Evolutionary conservation across 1,140 invertebrate species (phyloP).

Genomic region (Zaprionus lachaisei): DNA sequence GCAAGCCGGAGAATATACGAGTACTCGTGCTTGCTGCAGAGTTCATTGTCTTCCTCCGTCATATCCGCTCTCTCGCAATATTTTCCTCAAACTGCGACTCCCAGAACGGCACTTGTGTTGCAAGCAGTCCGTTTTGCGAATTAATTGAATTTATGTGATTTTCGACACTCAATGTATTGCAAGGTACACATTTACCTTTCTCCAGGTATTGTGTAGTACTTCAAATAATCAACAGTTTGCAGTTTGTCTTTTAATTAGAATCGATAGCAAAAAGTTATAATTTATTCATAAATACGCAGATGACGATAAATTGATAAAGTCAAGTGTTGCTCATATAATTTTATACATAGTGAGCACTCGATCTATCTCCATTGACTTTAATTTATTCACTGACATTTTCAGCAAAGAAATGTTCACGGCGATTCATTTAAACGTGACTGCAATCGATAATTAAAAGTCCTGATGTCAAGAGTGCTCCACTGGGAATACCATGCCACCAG

Average conservation of each 20-base stretch:
- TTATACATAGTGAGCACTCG: neutral
- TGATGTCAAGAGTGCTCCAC: neutral
- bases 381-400: neutral
- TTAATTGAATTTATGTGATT: constrained; percentile 4
- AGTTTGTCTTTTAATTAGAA: neutral
- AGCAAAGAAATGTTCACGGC: neutral
- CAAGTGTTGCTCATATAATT: neutral
- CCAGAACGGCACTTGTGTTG: constrained; percentile 20
- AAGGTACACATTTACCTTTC: neutral
- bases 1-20: constrained; percentile 15
- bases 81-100: constrained; percentile 2
- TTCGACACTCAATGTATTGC: neutral
- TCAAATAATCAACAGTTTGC: neutral
- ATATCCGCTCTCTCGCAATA: constrained; percentile 1
- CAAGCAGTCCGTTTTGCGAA: neutral
- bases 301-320: neutral
- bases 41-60: neutral
- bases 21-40: neutral
- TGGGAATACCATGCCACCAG: neutral
- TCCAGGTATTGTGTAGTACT: neutral
- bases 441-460: constrained; percentile 7
- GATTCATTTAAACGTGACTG: neutral
- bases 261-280: neutral
- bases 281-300: neutral
- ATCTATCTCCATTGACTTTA: neutral